Percentiles rank a stretch among this genome's conserved stretches.
phyloP scores from a whole-genome alignment of 2,113 vertebrate genomes.

The Spheniscus mendiculus region DNA sequence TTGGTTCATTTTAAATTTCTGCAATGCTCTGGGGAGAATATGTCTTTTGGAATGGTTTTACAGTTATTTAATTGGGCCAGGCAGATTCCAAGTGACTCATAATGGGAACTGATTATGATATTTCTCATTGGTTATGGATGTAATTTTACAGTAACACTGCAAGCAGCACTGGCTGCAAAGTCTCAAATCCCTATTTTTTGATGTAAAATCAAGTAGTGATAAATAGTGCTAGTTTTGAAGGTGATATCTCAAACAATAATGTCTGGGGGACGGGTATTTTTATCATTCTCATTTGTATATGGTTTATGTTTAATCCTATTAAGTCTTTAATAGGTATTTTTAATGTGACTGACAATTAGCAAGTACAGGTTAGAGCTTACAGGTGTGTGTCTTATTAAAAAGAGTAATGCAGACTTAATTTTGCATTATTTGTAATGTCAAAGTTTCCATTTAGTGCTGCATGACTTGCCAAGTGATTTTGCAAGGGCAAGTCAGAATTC shows the following conservation, averaged over 20 bases:
- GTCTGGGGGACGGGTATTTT: not conserved
- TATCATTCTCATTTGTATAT: not conserved
- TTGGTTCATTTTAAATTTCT: not conserved
- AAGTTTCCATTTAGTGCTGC: not conserved
- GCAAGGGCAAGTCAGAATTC: not conserved
- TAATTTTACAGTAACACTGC: not conserved
- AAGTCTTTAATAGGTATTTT: not conserved
- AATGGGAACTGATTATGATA: not conserved
- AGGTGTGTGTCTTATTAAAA: not conserved
- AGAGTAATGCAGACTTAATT: not conserved
- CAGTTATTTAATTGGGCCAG: slow-evolving; percentile 17
- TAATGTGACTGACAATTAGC: not conserved
- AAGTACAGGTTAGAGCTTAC: not conserved
- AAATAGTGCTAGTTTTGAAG: not conserved
- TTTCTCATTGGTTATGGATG: not conserved
- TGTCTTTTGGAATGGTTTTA: not conserved
- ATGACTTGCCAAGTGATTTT: not conserved
- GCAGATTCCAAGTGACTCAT: not conserved
- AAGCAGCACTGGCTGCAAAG: not conserved
- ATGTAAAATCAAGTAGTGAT: not conserved
- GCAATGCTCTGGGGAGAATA: not conserved
- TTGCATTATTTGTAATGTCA: not conserved
- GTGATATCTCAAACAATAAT: not conserved
- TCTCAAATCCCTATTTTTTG: not conserved
- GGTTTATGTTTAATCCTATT: not conserved